Evolutionary conservation across 1,140 invertebrate species (phyloP).

Genomic region (Bursaphelenchus mucronatus): DNA sequence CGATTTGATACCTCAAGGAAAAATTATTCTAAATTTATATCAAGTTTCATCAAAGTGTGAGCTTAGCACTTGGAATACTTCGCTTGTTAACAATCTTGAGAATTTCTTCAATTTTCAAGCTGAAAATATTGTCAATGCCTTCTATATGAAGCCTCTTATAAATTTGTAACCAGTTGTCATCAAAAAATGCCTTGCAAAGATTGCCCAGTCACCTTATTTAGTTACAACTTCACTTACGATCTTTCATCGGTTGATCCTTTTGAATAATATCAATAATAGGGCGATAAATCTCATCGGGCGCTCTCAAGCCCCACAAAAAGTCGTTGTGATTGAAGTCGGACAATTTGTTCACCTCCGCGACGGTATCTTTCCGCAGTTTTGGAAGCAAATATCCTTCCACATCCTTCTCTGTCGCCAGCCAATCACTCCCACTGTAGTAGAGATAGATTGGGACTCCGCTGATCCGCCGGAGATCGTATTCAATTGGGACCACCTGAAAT

Average conservation of each 20-base stretch:
- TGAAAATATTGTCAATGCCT: too few species aligned
- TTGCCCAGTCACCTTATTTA: too few species aligned
- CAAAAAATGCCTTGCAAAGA: too few species aligned
- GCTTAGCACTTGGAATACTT: too few species aligned
- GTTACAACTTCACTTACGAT: too few species aligned
- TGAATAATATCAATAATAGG: conserved; percentile 43
- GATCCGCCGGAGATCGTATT: conserved; percentile 28
- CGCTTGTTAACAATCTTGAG: too few species aligned
- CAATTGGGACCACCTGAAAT: conserved; percentile 6
- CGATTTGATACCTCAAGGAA: too few species aligned
- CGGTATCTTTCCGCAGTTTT: background rate
- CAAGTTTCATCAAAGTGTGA: too few species aligned
- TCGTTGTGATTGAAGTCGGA: conserved; percentile 52
- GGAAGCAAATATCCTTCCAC: conserved; percentile 36
- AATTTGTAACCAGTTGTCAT: too few species aligned
- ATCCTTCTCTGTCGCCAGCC: conserved; percentile 41
- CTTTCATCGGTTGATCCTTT: conserved; percentile 13
- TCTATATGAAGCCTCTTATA: too few species aligned
- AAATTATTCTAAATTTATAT: too few species aligned
- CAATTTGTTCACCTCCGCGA: conserved; percentile 32
- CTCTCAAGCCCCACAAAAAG: conserved; percentile 51
- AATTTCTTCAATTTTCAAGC: too few species aligned
- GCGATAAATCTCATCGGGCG: conserved; percentile 46
- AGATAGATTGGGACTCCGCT: conserved; percentile 35
- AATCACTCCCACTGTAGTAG: conserved; percentile 44